Evolutionary conservation across 2,797 vertebrate genomes (phyloP).

Genomic region (Lepilemur septentrionalis): DNA sequence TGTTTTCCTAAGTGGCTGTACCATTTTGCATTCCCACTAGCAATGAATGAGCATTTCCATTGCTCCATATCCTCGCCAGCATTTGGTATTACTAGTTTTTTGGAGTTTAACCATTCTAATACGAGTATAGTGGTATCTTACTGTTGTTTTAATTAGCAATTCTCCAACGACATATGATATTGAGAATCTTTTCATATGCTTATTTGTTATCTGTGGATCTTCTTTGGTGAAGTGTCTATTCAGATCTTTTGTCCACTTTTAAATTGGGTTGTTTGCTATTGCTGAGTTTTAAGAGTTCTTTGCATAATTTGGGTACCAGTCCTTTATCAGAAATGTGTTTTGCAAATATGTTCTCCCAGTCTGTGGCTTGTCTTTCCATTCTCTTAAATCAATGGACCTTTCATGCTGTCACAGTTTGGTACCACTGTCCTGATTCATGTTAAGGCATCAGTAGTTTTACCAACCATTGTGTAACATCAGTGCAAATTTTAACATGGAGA

Average conservation of each 20-base stretch:
- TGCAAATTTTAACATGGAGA: neutral
- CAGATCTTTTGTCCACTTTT: neutral
- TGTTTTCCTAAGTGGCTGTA: neutral
- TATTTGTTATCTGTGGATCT: neutral
- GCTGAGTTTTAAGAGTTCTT: conserved; percentile 36
- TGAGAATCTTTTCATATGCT: neutral
- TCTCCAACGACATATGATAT: neutral
- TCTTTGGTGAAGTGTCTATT: neutral
- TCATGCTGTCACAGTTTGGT: neutral
- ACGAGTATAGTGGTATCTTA: neutral
- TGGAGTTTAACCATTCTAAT: neutral
- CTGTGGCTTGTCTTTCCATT: neutral
- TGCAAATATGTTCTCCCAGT: conserved; percentile 10
- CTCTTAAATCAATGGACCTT: neutral
- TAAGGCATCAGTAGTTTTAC: neutral
- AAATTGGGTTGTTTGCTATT: neutral
- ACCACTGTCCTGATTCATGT: neutral
- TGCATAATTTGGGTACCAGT: neutral
- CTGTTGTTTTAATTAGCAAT: neutral
- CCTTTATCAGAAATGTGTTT: conserved; percentile 18
- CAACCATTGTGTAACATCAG: neutral
- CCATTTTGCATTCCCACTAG: neutral
- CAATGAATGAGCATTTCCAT: neutral
- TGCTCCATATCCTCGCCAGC: neutral
- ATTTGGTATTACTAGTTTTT: neutral